Evolutionary conservation across 2,888 invertebrate genomes (phyloP), one percentile per base, ranked within the genome.

Genomic region (Troides helena): DNA sequence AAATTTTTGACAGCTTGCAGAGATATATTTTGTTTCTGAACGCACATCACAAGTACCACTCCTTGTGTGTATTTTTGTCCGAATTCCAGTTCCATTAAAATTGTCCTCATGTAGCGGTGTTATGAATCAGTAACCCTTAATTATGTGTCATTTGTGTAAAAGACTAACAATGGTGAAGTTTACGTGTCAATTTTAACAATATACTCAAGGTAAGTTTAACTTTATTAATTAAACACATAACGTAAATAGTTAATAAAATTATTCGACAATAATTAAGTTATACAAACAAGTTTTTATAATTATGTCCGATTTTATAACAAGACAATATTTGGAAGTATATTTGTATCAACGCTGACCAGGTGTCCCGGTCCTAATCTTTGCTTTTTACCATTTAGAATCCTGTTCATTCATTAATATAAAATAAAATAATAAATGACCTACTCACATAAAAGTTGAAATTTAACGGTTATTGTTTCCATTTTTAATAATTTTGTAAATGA

Each of bases 61-160:
- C 78, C 78, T 80, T 74, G 74, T 73, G 72, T 74, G 73, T 80
- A 78, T 79, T 80, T 78, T 76, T 76, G 75, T 77, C 72, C 68
- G 62, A 71, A 67, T 58, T 73, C 65, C 65, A 68, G 72, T 72
- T 73, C 71, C 61, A 69, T 60, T 72, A 71, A 69, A 72, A 70
- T 64, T 64, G 60, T 39, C 69, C 43, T 65, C 64, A 57, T 60
- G 68, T 46, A 43, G 68, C 58, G 67, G 63, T 72, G 58, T 68
- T 71, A 59, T 62, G 67, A 67, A 68, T 71, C 57, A 57, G 66
- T 67, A 64, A 61, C 63, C 66, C 53, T 12, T 70, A 66, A 63
- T 50, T 57, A 71, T 71, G 72, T 64, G 62, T 66, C 62, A 65
- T 68, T 62, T 23, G 39, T 62, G 58, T 56, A 61, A 50, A 58